phyloP scores from a whole-genome alignment of 2,888 invertebrate genomes.

The Sericinus montela region DNA sequence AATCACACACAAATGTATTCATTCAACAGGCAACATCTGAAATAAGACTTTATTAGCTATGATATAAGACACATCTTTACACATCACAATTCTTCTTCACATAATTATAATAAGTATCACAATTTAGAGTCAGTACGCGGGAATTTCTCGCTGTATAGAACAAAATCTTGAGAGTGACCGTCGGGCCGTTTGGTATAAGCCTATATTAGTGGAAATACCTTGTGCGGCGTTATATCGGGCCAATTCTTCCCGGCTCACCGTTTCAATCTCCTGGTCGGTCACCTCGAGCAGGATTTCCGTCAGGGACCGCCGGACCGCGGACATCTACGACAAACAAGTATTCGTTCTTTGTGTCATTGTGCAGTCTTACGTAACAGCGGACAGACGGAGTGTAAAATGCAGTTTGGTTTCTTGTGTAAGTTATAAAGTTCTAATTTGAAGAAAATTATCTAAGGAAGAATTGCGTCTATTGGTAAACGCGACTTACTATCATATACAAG shows the following conservation, averaged over 20 bases:
- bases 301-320: slow-evolving; percentile 90
- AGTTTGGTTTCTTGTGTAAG: too few relatives aligned
- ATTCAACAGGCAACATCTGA: slow-evolving; percentile 66
- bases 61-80: slow-evolving; percentile 41
- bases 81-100: slow-evolving; percentile 46
- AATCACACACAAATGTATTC: slow-evolving; percentile 72
- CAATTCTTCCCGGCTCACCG: slow-evolving; percentile 91
- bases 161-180: slow-evolving; percentile 46
- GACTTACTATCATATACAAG: too few relatives aligned
- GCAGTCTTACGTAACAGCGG: too few relatives aligned
- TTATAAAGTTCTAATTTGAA: too few relatives aligned
- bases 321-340: slow-evolving; percentile 84
- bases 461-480: too few relatives aligned
- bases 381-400: too few relatives aligned
- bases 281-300: slow-evolving; percentile 97
- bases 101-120: slow-evolving; percentile 40
- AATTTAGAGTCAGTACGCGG: slow-evolving; percentile 55
- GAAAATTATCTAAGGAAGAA: too few relatives aligned
- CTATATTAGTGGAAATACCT: slow-evolving; percentile 84
- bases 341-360: too few relatives aligned
- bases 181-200: slow-evolving; percentile 50
- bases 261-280: slow-evolving; percentile 92
- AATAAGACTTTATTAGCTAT: slow-evolving; percentile 73
- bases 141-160: slow-evolving; percentile 44
- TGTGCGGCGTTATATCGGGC: slow-evolving; percentile 89